Percentiles rank a stretch among this genome's conserved stretches.
Evolutionary conservation across 1,140 invertebrate genomes (phyloP).

Genomic region (Lutraria rhynchaena): DNA sequence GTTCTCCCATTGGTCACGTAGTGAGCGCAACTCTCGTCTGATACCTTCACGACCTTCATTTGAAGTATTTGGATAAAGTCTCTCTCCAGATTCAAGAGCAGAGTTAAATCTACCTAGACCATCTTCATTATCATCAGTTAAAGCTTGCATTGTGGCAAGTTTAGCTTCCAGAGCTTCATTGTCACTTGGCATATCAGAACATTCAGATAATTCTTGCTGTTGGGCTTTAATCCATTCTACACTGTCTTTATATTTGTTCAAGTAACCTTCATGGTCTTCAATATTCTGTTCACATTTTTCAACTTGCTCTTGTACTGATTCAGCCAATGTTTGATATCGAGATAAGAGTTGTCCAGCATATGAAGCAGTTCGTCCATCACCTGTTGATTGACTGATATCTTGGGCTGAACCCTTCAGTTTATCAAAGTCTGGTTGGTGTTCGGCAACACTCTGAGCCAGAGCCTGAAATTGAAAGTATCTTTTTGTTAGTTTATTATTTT

Average conservation of each 20-base stretch:
- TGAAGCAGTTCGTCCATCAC: slow-evolving; percentile 91
- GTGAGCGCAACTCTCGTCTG: slow-evolving; percentile 89
- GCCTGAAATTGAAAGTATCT: too few relatives aligned
- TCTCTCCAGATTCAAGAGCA: slow-evolving; percentile 93
- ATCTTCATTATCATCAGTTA: slow-evolving; percentile 83
- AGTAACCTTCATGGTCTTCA: slow-evolving; percentile 76
- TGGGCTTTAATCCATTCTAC: slow-evolving; percentile 86
- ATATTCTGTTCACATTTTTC: slow-evolving; percentile 77
- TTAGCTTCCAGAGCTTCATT: slow-evolving; percentile 89
- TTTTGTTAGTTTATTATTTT: neutral
- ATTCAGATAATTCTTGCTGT: slow-evolving; percentile 86
- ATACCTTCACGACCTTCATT: slow-evolving; percentile 93
- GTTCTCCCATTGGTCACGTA: slow-evolving; percentile 92
- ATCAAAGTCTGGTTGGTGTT: slow-evolving; percentile 87
- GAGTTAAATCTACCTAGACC: slow-evolving; percentile 90
- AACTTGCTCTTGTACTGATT: slow-evolving; percentile 75
- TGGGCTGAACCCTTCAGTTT: slow-evolving; percentile 87
- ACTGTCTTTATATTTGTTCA: slow-evolving; percentile 76
- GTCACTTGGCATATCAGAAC: slow-evolving; percentile 69
- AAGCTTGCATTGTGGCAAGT: slow-evolving; percentile 79
- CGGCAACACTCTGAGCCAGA: slow-evolving; percentile 85
- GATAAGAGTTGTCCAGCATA: slow-evolving; percentile 90
- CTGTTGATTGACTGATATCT: slow-evolving; percentile 88
- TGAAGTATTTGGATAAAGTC: slow-evolving; percentile 92
- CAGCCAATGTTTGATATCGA: slow-evolving; percentile 88